Conservation (phyloP, 2,797 vertebrate species). For the Mormyrus proboscirostris region DNA sequence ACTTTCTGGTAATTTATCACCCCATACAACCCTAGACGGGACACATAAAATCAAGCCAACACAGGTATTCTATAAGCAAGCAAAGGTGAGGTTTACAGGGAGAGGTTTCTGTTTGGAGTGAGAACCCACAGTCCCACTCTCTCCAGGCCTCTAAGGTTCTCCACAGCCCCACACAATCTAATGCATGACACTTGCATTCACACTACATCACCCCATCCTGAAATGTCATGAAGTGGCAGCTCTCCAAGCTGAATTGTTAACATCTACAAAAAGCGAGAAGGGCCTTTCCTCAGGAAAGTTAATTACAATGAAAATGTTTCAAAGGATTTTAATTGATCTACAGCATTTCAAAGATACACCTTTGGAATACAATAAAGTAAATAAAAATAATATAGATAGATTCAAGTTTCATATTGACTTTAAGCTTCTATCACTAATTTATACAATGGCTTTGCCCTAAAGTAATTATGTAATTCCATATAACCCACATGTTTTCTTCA, state of each 20-base stretch:
- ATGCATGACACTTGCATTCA: conserved; percentile 30
- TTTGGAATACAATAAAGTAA: background rate
- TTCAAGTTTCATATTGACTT: too few species aligned
- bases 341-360: background rate
- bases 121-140: background rate
- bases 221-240: background rate
- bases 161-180: conserved; percentile 35
- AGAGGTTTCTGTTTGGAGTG: background rate
- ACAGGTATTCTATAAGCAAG: background rate
- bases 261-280: background rate
- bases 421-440: too few species aligned
- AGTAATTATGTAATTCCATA: too few species aligned
- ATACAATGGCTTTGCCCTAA: too few species aligned
- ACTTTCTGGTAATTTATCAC: too few species aligned
- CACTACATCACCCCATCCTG: conserved; percentile 14
- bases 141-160: conserved; percentile 19
- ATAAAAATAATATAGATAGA: background rate
- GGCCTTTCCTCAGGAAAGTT: background rate
- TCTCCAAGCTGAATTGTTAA: background rate
- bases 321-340: background rate
- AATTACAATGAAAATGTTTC: background rate
- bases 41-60: too few species aligned
- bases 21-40: too few species aligned
- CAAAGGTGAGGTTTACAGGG: background rate
- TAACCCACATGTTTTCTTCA: too few species aligned